Conservation (phyloP, 2,113 vertebrate genomes). For the Gasterosteus aculeatus region DNA sequence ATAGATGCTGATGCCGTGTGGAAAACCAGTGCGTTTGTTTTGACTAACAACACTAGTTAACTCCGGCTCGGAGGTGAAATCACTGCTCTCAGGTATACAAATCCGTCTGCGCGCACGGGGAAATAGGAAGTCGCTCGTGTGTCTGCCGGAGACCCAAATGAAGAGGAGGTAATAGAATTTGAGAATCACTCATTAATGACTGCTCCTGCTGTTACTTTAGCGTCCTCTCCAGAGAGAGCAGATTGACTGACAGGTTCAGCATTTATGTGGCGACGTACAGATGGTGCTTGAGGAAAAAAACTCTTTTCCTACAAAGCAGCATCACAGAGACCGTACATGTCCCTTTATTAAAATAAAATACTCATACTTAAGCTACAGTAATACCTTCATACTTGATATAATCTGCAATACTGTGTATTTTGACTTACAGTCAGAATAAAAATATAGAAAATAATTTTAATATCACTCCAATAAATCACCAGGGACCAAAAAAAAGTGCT, state of each 20-base stretch:
- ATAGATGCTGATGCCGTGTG: slow-evolving; percentile 32
- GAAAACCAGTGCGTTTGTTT: slow-evolving; percentile 62
- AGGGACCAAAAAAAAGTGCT: slow-evolving; percentile 53
- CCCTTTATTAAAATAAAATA: slow-evolving; percentile 5
- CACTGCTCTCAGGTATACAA: slow-evolving; percentile 21
- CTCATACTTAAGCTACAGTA: slow-evolving; percentile 9
- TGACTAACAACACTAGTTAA: slow-evolving; percentile 51
- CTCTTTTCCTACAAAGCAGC: slow-evolving; percentile 9
- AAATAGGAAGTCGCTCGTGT: slow-evolving; percentile 20
- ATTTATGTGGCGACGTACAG: slow-evolving; percentile 19
- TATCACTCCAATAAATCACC: slow-evolving; percentile 69
- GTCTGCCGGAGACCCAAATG: slow-evolving; percentile 13
- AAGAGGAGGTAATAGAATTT: slow-evolving; percentile 27
- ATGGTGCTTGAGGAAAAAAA: slow-evolving; percentile 13
- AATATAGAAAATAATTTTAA: slow-evolving; percentile 65
- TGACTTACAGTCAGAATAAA: slow-evolving; percentile 47
- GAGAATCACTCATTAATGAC: slow-evolving; percentile 25
- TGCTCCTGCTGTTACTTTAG: slow-evolving; percentile 29
- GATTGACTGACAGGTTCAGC: slow-evolving; percentile 25
- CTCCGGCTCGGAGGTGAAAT: slow-evolving; percentile 26
- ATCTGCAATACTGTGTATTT: slow-evolving; percentile 17
- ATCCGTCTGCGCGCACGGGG: slow-evolving; percentile 7
- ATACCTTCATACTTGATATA: slow-evolving; percentile 17
- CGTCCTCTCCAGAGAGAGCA: slow-evolving; percentile 13
- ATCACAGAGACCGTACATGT: not conserved